Percentiles rank a stretch among this genome's conserved stretches.
phyloP scores from a whole-genome alignment of 2,797 vertebrate species.

The Spheniscus humboldti region DNA sequence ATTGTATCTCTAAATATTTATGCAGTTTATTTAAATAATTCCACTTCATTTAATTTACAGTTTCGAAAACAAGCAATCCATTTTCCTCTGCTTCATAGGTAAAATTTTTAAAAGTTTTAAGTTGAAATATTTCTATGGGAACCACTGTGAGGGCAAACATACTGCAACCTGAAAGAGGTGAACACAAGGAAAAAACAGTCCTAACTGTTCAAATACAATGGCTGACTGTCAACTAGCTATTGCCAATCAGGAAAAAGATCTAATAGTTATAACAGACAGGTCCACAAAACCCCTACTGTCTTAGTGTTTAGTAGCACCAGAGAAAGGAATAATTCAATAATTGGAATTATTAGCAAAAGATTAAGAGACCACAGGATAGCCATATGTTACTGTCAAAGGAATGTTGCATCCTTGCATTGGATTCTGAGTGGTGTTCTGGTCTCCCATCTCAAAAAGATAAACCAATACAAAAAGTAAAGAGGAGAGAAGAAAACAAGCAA shows the following conservation, averaged over 20 bases:
- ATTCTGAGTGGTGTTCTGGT: background rate
- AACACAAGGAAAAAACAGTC: background rate
- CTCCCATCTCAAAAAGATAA: background rate
- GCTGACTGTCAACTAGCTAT: background rate
- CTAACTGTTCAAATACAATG: background rate
- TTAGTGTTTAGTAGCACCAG: background rate
- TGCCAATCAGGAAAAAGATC: background rate
- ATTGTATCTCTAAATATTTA: background rate
- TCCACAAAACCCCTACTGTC: background rate
- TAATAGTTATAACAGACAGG: background rate
- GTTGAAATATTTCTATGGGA: background rate
- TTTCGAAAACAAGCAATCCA: background rate
- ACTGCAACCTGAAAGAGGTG: background rate
- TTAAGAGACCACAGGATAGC: background rate
- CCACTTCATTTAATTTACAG: background rate
- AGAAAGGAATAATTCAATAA: background rate
- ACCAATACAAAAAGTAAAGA: background rate
- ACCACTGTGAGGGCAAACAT: background rate
- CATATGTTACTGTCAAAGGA: background rate
- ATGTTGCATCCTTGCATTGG: background rate
- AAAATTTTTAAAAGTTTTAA: background rate
- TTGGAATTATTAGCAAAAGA: background rate
- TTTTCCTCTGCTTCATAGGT: background rate
- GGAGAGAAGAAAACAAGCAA: background rate
- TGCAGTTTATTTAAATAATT: background rate